Evolutionary conservation across 2,888 invertebrate genomes (phyloP), one percentile per base, ranked within the genome.

Genomic region (Alsophila aescularia): DNA sequence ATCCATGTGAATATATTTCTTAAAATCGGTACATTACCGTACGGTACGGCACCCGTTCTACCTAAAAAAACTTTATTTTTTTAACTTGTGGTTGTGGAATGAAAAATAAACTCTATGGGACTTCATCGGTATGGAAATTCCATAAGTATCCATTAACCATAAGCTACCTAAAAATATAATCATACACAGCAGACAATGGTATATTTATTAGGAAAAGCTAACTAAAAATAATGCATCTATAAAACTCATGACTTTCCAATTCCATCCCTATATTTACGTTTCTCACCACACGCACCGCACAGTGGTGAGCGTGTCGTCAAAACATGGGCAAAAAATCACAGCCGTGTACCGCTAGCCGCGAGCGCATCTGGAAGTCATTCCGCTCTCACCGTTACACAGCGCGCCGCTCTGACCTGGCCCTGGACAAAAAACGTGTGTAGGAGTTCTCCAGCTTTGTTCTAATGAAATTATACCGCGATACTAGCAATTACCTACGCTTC

Each of bases 361-460:
- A 18, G 70, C 81, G 77, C 90, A 90, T 91, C 90, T 91, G 90
- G 88, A 81, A 83, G 75, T 77, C 83, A 83, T 89, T 85, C 83
- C 81, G 76, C 79, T 77, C 81, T 79, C 86, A 87, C 89, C 89
- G 89, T 87, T 87, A 88, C 75, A 27, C 27, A 43, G 32, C 36
- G 50, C 50, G 50, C 32, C 69, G 66, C 64, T 65, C 70, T 76
- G 80, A 81, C 82, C 83, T 69, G 72, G 60, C 62, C 60, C 67
- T 60, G 54, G 64, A 64, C 73, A 80, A 85, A 87, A 87, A 83
- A 82, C 71, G 70, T 70, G 75, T 71, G 79, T 83, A 81, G 80
- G 79, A 81, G 80, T 77, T 77, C 72, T 76, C 70, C 71, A 70
- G 70, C 77, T 81, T 67, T 78, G 79, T 81, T 76, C 72, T 73